Percentiles rank a stretch among this genome's conserved stretches.
These are phyloP conservation scores for Zeuzera pyrina DNA, from an alignment of 2,888 invertebrate genomes.

Conservation along the genomic window DNA sequence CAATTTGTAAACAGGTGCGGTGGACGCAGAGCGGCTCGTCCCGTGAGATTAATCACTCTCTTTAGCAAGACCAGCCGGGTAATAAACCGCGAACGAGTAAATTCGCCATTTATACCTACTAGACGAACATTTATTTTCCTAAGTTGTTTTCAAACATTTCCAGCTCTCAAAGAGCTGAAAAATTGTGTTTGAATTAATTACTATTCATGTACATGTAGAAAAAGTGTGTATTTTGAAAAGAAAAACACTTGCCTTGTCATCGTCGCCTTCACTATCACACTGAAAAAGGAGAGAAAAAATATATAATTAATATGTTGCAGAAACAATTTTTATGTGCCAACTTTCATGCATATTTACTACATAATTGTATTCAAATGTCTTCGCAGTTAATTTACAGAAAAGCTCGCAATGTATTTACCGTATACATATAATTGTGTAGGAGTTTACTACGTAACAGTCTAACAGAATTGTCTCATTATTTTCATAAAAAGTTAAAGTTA, in stretches of 20 bases:
- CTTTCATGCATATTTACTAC: no score
- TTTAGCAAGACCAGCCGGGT: constrained; percentile 39
- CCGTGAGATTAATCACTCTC: constrained; percentile 53
- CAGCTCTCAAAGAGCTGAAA: constrained; percentile 40
- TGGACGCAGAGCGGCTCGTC: constrained; percentile 25
- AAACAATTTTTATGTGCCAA: no score
- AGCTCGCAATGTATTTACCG: no score
- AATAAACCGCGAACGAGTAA: constrained; percentile 61
- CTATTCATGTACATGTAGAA: constrained; percentile 49
- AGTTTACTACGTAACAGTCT: no score
- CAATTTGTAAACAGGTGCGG: constrained; percentile 41
- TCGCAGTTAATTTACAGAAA: no score
- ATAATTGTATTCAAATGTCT: no score
- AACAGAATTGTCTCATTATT: neutral
- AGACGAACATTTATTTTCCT: constrained; percentile 65
- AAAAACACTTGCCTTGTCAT: constrained; percentile 84
- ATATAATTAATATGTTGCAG: no score
- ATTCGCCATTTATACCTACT: constrained; percentile 66
- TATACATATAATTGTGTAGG: no score
- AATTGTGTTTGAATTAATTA: constrained; percentile 50
- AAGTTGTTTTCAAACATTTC: constrained; percentile 58
- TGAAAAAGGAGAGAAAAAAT: constrained; percentile 76
- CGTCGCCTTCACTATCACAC: constrained; percentile 96
- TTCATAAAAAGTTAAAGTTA: neutral
- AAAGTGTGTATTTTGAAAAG: constrained; percentile 5